These are phyloP conservation scores for Cygnus buccinator DNA, from an alignment of 2,113 vertebrate genomes.

Conservation along the genomic window DNA sequence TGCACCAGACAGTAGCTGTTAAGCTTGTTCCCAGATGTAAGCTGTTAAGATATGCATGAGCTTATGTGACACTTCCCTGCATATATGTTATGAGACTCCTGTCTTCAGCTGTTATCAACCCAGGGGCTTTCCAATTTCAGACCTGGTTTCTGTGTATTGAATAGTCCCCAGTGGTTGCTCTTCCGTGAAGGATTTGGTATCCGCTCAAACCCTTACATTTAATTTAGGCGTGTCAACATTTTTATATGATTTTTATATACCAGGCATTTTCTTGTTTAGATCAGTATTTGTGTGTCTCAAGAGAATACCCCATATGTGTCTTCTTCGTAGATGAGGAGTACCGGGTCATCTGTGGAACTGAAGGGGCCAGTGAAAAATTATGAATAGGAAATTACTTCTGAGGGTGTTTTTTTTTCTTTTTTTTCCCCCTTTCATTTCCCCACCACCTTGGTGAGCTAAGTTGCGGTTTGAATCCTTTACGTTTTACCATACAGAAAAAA, in stretches of 20 bases:
- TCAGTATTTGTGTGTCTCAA: neutral
- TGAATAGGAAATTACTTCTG: neutral
- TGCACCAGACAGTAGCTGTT: neutral
- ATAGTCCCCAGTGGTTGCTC: neutral
- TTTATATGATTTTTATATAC: neutral
- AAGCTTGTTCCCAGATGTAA: neutral
- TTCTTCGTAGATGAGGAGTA: neutral
- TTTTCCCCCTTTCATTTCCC: neutral
- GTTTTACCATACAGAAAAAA: neutral
- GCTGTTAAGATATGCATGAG: neutral
- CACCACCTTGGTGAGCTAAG: neutral
- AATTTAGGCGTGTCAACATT: neutral
- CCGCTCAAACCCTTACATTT: neutral
- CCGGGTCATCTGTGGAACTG: neutral
- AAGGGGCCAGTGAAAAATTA: neutral
- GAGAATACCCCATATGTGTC: neutral
- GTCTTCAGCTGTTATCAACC: fast-evolving
- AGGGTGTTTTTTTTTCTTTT: neutral
- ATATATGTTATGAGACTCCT: fast-evolving
- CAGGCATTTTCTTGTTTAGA: neutral
- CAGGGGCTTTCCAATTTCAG: neutral
- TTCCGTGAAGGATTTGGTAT: neutral
- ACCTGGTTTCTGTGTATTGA: neutral
- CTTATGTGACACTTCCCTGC: neutral
- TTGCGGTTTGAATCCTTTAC: neutral